These are phyloP conservation scores for Conus canariensis DNA, from an alignment of 2,888 invertebrate genomes.

Conservation along the genomic window DNA sequence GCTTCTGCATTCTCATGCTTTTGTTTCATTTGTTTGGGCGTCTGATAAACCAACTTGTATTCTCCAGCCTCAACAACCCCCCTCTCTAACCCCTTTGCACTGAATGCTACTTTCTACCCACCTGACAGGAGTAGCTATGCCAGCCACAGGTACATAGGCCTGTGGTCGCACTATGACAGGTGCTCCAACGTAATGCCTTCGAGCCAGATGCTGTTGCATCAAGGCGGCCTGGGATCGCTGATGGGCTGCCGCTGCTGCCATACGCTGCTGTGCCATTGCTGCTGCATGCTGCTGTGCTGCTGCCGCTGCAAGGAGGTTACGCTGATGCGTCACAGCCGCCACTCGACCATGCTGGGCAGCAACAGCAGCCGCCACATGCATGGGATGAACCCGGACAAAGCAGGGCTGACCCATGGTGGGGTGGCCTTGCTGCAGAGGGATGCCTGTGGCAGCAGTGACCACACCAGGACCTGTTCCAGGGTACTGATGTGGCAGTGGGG, in stretches of 20 bases:
- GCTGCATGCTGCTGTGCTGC: neutral
- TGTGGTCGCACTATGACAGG: conserved; percentile 34
- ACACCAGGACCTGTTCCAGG: neutral
- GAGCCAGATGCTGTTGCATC: conserved; percentile 39
- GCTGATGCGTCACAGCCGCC: neutral
- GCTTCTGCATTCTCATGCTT: too few relatives aligned
- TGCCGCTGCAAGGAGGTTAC: neutral
- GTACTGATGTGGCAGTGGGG: neutral
- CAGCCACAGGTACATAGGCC: neutral
- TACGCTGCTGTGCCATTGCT: neutral
- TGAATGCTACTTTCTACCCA: neutral
- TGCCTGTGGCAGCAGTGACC: neutral
- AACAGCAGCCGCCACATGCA: conserved; percentile 25
- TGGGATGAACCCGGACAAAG: neutral
- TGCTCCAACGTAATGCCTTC: conserved; percentile 44
- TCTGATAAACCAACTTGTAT: too few relatives aligned
- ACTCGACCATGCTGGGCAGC: neutral
- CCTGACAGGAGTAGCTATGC: neutral
- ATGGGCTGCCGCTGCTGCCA: conserved; percentile 8
- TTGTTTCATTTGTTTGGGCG: too few relatives aligned
- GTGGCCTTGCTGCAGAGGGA: neutral
- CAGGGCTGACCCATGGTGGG: neutral
- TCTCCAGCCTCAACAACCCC: too few relatives aligned
- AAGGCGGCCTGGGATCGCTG: conserved; percentile 13
- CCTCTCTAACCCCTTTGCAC: too few relatives aligned